These are phyloP conservation scores for Stegodyphus dumicola DNA, from an alignment of 1,140 invertebrate species.

Conservation along the genomic window DNA sequence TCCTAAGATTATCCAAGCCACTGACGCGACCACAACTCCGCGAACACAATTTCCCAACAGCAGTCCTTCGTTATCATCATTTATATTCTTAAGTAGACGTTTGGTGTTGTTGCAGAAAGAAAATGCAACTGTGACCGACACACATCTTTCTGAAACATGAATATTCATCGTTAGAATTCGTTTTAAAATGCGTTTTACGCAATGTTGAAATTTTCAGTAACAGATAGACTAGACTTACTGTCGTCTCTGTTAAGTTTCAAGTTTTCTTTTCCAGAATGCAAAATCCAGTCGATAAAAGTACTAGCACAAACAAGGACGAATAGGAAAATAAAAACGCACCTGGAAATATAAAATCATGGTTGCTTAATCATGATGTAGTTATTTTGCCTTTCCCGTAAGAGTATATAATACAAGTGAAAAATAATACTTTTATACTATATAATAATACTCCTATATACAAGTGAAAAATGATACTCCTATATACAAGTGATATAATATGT, in stretches of 20 bases:
- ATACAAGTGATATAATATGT: no score
- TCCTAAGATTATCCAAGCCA: constrained; percentile 36
- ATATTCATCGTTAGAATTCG: neutral
- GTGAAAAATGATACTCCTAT: no score
- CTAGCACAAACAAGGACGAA: constrained; percentile 8
- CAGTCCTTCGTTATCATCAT: constrained; percentile 25
- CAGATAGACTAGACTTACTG: constrained; percentile 5
- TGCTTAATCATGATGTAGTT: no score
- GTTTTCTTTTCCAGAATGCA: constrained; percentile 12
- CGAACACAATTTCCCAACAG: constrained; percentile 30
- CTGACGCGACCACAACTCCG: constrained; percentile 7
- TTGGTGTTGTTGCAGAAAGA: constrained; percentile 29
- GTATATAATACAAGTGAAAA: no score
- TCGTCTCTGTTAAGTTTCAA: neutral
- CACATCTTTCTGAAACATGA: constrained; percentile 27
- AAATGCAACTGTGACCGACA: constrained; percentile 17
- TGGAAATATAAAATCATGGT: neutral
- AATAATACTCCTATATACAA: no score
- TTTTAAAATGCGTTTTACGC: neutral
- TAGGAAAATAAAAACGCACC: constrained; percentile 19
- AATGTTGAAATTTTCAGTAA: neutral
- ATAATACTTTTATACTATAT: no score
- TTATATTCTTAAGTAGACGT: constrained; percentile 35
- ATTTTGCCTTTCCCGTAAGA: no score
- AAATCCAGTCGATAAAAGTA: constrained; percentile 35